Evolutionary conservation across 2,797 vertebrate species (phyloP), one percentile per base, ranked within the genome.

Genomic region (Dendrocincla tyrannina): DNA sequence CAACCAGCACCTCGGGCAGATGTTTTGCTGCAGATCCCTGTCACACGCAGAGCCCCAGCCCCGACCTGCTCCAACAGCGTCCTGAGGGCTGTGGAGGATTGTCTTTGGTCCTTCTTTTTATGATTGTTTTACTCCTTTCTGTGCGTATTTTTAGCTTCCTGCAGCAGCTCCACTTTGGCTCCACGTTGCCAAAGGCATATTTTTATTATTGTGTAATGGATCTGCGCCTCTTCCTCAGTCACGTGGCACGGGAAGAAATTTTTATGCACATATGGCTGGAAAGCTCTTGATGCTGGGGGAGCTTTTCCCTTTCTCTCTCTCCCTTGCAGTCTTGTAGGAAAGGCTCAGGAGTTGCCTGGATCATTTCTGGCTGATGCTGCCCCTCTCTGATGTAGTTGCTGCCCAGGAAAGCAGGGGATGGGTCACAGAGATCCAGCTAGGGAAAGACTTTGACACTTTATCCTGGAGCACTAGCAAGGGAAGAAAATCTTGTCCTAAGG

Each of bases 161-260:
- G 89, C 86, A 86, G 91, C 95, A 84, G 94, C 91, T 86, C 91
- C 72, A 82, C 91, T 92, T 95, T 89, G 94, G 94, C 96, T 97
- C 74, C 44, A n/a, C 12, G 15, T 88, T 93, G 96, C 97, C 97
- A 95, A 96, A 94, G 95, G 96, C 98, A 98, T 98, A 98, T 98
- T 98, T 98, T 96, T 94, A 98, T 97, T 96, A 98, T 97, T 97
- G 97, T 96, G 98, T 98, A 97, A 98, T 97, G 95, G 95, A 91
- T 94, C 89, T 72, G 96, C 50, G 97, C 85, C 88, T 94, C 77
- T 93, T 90, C 94, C 95, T 83, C 72, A 1, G 96, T 98, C 98
- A 98, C 97, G 98, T 98, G 98, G 95, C 88, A 53, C 1, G 12
- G 92, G 92, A 83, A 93, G 47, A 91, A 94, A 70, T 79, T 74